Evolutionary conservation across 2,797 vertebrate genomes (phyloP).

Genomic region (Cryptoblepharus egeriae): DNA sequence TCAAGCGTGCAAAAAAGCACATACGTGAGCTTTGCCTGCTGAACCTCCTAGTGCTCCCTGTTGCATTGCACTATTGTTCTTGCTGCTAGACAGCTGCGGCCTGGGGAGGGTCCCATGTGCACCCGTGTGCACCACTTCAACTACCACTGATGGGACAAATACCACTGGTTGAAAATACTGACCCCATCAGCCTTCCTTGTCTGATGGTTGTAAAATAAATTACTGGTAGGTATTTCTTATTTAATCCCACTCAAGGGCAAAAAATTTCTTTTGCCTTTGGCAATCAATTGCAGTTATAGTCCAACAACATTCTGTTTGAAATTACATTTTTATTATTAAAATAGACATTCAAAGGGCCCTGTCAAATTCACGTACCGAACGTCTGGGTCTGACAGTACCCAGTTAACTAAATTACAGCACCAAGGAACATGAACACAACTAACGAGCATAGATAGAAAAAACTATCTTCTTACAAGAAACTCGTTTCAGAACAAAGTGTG

Average conservation of each 20-base stretch:
- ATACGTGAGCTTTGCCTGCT: too few species aligned
- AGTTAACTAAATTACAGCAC: conserved; percentile 21
- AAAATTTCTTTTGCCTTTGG: background rate
- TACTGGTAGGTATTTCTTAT: background rate
- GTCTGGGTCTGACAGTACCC: conserved; percentile 39
- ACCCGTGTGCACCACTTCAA: too few species aligned
- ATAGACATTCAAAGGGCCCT: conserved; percentile 58
- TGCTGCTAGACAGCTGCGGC: too few species aligned
- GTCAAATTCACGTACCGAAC: conserved; percentile 47
- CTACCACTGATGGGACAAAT: too few species aligned
- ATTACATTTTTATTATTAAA: conserved; percentile 75
- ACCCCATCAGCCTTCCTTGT: background rate
- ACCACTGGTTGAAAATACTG: background rate
- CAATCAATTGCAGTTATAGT: background rate
- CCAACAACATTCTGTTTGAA: conserved; percentile 60
- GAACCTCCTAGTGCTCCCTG: too few species aligned
- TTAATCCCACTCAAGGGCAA: background rate
- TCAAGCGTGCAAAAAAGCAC: too few species aligned
- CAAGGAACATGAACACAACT: conserved; percentile 17
- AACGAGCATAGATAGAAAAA: background rate
- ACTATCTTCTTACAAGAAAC: background rate
- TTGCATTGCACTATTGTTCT: too few species aligned
- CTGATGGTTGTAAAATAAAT: background rate
- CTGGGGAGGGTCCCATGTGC: too few species aligned
- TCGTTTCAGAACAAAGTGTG: conserved; percentile 31